Evolutionary conservation across 2,113 vertebrate genomes (phyloP).

Genomic region (Thunnus maccoyii): DNA sequence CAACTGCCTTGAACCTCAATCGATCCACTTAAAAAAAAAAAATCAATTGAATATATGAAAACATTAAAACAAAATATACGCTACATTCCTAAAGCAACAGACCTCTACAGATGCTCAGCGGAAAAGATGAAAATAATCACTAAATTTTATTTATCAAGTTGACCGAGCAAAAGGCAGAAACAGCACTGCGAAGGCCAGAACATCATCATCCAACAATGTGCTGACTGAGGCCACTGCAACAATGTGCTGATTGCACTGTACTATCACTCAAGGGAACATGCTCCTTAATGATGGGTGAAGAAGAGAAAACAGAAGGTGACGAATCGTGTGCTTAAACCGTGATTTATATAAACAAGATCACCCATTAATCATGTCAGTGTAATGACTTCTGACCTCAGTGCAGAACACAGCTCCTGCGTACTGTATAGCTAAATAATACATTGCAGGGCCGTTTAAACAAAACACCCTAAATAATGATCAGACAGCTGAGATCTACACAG

Average conservation of each 20-base stretch:
- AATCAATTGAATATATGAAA: background rate
- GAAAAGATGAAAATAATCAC: background rate
- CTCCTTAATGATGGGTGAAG: conserved; percentile 77
- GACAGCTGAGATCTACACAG: conserved; percentile 31
- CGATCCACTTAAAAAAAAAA: background rate
- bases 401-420: conserved; percentile 23
- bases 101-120: background rate
- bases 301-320: conserved; percentile 76
- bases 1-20: background rate
- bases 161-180: conserved; percentile 24
- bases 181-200: conserved; percentile 16
- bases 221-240: conserved; percentile 68
- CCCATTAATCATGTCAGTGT: conserved; percentile 75
- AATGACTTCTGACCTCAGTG: conserved; percentile 73
- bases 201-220: conserved; percentile 71
- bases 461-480: conserved; percentile 50
- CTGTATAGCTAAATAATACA: conserved; percentile 64
- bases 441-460: conserved; percentile 49
- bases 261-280: conserved; percentile 78
- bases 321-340: conserved; percentile 68
- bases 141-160: conserved; percentile 20
- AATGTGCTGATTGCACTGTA: conserved; percentile 78
- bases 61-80: background rate
- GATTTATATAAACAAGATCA: conserved; percentile 77
- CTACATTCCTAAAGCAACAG: background rate